Evolutionary conservation across 2,888 invertebrate genomes (phyloP), one percentile per base, ranked within the genome.

Genomic region (Drosophila meridionalis): DNA sequence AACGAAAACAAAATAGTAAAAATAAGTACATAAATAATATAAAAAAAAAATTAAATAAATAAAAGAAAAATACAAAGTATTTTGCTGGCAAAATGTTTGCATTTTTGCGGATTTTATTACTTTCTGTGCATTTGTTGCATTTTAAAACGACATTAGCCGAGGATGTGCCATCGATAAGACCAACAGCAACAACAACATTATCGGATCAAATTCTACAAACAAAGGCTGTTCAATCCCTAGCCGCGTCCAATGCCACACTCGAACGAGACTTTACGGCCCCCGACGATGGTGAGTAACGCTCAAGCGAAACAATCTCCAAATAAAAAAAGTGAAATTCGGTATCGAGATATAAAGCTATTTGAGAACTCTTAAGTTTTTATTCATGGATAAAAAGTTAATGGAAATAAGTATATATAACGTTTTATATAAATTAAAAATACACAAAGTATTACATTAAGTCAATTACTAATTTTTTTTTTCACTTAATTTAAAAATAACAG

Each of bases 51-150:
- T 5, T 12, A 47, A 43, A 4, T 9, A 32, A 67, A 28, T 55
- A 14, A 28, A 28, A 28, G 20, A 67, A 20, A 56, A 20, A 65
- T 12, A 47, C 26, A 65, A 67, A 64, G 26, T 57, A 63, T 69
- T 59, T 79, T 72, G 66, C 69, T 42, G 64, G 59, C 73, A 82
- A 80, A 89, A 87, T 87, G 87, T 80, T 90, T 83, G 67, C 83
- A 78, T 69, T 83, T 78, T 76, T 72, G 74, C 74, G 62, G 47
- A 71, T 90, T 85, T 85, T 89, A 79, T 85, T 89, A 70, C 83
- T 89, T 65, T 87, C 72, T 78, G 77, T 83, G 83, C 89, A 88
- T 83, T 87, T 86, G 83, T 60, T 86, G 87, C 90, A 87, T 90
- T 87, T 88, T 86, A 87, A 87, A 78, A 65, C 73, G 64, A 73